A percentile compares a stretch with the other conserved stretches of the same genome.
These are phyloP conservation scores for Phengaris arion DNA, from an alignment of 2,888 invertebrate genomes.

Conservation along the genomic window DNA sequence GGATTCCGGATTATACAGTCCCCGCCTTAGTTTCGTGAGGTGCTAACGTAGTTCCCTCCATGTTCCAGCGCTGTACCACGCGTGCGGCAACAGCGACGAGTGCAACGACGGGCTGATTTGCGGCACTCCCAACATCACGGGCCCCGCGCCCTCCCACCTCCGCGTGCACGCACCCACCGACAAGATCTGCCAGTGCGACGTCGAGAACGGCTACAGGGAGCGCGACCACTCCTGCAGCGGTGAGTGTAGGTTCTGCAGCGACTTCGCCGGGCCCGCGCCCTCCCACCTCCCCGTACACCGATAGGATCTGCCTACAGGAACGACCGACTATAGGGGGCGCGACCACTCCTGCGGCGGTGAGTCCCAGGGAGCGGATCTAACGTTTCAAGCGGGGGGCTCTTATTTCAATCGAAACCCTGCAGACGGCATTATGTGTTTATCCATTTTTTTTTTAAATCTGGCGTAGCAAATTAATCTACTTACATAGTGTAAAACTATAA, in stretches of 20 bases:
- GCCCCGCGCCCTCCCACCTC: constrained; percentile 61
- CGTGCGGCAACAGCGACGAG: constrained; percentile 80
- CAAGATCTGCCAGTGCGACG: constrained; percentile 81
- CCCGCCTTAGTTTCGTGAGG: no score
- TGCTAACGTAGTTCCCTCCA: background rate
- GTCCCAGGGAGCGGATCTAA: constrained; percentile 31
- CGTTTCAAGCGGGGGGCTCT: no score
- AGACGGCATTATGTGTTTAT: no score
- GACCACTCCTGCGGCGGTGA: constrained; percentile 82
- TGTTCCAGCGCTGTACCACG: constrained; percentile 76
- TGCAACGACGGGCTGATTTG: constrained; percentile 83
- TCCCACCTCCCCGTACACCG: constrained; percentile 61
- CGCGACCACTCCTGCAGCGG: constrained; percentile 82
- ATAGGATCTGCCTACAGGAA: constrained; percentile 70
- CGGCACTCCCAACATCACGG: constrained; percentile 76
- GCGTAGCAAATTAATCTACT: no score
- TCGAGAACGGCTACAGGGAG: constrained; percentile 82
- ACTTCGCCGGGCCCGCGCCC: constrained; percentile 72
- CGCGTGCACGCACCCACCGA: constrained; percentile 58
- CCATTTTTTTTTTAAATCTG: no score
- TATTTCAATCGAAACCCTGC: no score
- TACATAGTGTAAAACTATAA: no score
- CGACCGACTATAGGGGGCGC: constrained; percentile 81
- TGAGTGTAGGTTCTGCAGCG: constrained; percentile 75
- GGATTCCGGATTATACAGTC: background rate